Evolutionary conservation across 2,113 vertebrate species (phyloP).

Genomic region (Uropsilus gracilis): DNA sequence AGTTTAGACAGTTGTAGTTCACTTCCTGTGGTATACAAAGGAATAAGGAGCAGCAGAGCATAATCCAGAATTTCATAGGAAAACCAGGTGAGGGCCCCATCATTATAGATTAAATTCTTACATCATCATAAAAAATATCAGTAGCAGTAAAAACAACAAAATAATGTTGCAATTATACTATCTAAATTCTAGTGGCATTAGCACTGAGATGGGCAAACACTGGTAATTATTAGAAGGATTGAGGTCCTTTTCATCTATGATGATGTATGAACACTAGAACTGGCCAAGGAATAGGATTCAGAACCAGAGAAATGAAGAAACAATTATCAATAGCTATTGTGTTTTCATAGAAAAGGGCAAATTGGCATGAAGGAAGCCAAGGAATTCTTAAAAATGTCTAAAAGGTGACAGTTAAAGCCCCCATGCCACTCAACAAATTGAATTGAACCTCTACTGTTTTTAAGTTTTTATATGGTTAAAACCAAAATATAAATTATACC

Average conservation of each 20-base stretch:
- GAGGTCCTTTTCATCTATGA: not conserved
- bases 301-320: not conserved
- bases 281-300: not conserved
- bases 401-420: not conserved
- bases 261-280: not conserved
- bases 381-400: not conserved
- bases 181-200: not conserved
- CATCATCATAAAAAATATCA: not conserved
- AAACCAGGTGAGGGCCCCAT: too few species aligned
- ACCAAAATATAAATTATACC: too few species aligned
- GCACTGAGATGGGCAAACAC: not conserved
- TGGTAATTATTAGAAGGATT: not conserved
- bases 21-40: not conserved
- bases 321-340: not conserved
- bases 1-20: not conserved
- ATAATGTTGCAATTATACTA: not conserved
- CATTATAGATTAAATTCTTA: not conserved
- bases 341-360: not conserved
- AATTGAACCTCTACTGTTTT: not conserved
- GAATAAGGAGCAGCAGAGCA: not conserved
- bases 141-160: not conserved
- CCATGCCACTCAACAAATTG: not conserved
- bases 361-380: not conserved
- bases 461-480: not conserved
- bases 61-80: not conserved